A percentile compares a stretch with the other conserved stretches of the same genome.
Evolutionary conservation across 2,113 vertebrate species (phyloP).

Genomic region (Syngnathoides biaculeatus): DNA sequence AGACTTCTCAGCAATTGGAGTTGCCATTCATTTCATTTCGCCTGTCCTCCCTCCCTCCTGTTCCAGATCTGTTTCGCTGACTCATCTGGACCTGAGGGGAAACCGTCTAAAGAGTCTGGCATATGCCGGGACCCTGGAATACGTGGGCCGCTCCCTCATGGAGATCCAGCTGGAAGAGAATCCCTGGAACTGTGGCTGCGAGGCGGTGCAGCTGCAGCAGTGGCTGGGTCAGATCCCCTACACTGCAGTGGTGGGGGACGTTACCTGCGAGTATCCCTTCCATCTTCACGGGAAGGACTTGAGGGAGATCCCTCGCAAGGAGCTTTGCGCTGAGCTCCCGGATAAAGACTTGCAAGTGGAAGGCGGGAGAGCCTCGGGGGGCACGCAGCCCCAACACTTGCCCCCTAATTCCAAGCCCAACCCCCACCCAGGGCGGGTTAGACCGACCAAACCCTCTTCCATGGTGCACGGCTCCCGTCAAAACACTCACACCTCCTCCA

Average conservation of each 20-base stretch:
- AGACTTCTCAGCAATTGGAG: constrained; percentile 23
- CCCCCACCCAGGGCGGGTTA: constrained; percentile 80
- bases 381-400: constrained; percentile 60
- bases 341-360: constrained; percentile 74
- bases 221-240: constrained; percentile 96
- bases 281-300: constrained; percentile 97
- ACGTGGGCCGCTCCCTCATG: constrained; percentile 93
- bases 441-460: constrained; percentile 93
- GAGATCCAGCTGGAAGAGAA: constrained; percentile 98
- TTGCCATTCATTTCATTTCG: constrained; percentile 36
- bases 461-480: constrained; percentile 90
- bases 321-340: constrained; percentile 84
- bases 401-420: constrained; percentile 59
- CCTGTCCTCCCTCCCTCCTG: constrained; percentile 8
- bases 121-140: constrained; percentile 91
- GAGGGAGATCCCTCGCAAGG: constrained; percentile 86
- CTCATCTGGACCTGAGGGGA: constrained; percentile 94
- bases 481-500: constrained; percentile 79
- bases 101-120: constrained; percentile 94
- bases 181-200: constrained; percentile 96
- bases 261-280: constrained; percentile 96
- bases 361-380: constrained; percentile 79
- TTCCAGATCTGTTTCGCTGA: constrained; percentile 89
- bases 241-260: constrained; percentile 92
- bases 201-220: constrained; percentile 89